phyloP scores from a whole-genome alignment of 2,888 invertebrate species.

The Yponomeuta sedellus region DNA sequence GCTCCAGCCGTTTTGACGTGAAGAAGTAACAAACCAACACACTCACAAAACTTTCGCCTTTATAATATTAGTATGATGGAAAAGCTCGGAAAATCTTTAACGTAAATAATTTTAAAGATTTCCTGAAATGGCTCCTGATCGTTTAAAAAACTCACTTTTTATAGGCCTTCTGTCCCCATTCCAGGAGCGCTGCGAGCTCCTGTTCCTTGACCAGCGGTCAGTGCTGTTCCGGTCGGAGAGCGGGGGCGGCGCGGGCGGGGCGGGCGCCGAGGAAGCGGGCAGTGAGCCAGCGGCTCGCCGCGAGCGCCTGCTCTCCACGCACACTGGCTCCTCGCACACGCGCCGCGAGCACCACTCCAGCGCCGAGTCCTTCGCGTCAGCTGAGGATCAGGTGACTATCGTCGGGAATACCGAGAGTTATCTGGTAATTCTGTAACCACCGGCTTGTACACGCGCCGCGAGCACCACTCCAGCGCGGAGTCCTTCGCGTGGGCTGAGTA shows the following conservation, averaged over 20 bases:
- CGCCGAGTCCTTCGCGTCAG: constrained; percentile 97
- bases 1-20: no score
- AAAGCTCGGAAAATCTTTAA: no score
- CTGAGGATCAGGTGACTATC: constrained; percentile 88
- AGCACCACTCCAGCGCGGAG: constrained; percentile 91
- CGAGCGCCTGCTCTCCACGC: constrained; percentile 59
- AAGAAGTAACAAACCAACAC: no score
- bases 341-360: constrained; percentile 85
- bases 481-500: constrained; percentile 98
- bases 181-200: constrained; percentile 90
- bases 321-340: constrained; percentile 63
- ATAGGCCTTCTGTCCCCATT: constrained; percentile 15
- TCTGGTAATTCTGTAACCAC: not conserved
- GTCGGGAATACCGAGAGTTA: no score
- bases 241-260: constrained; percentile 64
- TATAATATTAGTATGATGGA: no score
- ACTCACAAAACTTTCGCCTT: no score
- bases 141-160: not conserved
- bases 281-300: constrained; percentile 44
- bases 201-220: constrained; percentile 92
- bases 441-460: constrained; percentile 47
- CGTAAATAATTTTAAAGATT: no score
- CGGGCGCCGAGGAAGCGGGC: constrained; percentile 31
- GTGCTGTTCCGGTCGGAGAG: constrained; percentile 89
- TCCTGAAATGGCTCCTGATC: no score